phyloP scores from a whole-genome alignment of 2,888 invertebrate genomes.

The Macaria liturata region DNA sequence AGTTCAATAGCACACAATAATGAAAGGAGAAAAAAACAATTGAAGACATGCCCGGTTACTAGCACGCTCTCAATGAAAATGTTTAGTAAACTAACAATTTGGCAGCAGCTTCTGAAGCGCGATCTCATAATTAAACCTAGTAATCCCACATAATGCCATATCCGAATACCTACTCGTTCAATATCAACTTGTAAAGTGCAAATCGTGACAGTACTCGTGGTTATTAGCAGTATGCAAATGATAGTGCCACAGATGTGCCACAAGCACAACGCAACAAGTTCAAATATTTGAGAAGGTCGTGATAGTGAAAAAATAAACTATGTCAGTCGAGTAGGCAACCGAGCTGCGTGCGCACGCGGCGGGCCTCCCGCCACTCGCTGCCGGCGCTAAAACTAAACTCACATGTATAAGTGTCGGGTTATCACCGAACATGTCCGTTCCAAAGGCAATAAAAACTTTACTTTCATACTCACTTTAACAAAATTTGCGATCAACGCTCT shows the following conservation, averaged over 20 bases:
- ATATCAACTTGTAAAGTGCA: conserved; percentile 11
- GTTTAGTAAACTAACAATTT: conserved; percentile 18
- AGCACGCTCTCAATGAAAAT: conserved; percentile 4
- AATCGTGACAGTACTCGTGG: conserved; percentile 40
- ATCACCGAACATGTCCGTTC: conserved; percentile 36
- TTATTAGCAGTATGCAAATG: conserved; percentile 41
- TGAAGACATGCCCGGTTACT: conserved; percentile 16
- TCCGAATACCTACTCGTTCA: background rate
- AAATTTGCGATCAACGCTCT: conserved; percentile 39
- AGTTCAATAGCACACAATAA: conserved; percentile 32
- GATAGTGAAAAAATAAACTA: conserved; percentile 52
- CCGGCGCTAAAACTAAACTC: conserved; percentile 37
- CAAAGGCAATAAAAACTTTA: conserved; percentile 19
- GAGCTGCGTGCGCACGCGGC: conserved; percentile 40
- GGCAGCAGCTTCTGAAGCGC: conserved; percentile 4
- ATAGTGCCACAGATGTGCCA: conserved; percentile 44
- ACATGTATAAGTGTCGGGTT: conserved; percentile 42
- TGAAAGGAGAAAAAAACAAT: conserved; percentile 14
- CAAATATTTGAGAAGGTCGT: conserved; percentile 68
- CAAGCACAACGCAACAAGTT: conserved; percentile 51
- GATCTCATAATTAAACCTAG: conserved; percentile 7
- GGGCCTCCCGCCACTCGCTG: conserved; percentile 36
- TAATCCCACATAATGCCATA: conserved; percentile 4
- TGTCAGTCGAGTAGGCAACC: conserved; percentile 55
- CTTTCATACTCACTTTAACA: conserved; percentile 27